Base-by-base conservation (phyloP, 1,140 invertebrate species). In the Hyles vespertilio region DNA sequence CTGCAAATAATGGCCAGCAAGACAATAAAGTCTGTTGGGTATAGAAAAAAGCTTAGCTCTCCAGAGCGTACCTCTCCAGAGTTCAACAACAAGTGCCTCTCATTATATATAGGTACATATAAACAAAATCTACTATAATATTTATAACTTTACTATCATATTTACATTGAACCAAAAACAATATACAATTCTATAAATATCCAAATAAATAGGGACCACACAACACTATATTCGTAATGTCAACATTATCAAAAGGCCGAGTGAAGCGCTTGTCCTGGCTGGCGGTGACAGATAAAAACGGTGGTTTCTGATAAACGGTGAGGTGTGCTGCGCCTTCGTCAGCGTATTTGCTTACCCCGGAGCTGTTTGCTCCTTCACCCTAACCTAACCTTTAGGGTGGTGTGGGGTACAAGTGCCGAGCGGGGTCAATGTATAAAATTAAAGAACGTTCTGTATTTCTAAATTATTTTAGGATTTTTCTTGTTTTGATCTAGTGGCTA, bases 331-430 rank as follows among this genome's bases (percentile, higher is more conserved):
- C 73, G 67, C 70, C 84, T 81, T 79, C 77, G 77, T 87, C 84
- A 87, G 80, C 81, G 72, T 87, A 84, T 86, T 86, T 84, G 70
- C 83, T 74, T 75, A 78, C 80, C 83, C 79, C 64, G 67, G 61
- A 81, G 79, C 81, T 84, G 80, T 87, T 86, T 86, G 80, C 77
- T 80, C 70, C 75, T 78, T 79, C 74, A 78, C 82, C 80, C 79
- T 77, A 79, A 81, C 78, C 72, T 79, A 83, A 81, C 77, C 74
- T 76, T 72, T 60, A 59, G 58, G 61, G 57, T 49, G 33, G 40
- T 58, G 7, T 51, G 77, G 76, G 61, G 55, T 32, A 69, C 12
- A 61, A 56, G 57, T 32, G 49, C 9, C 50, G 52, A 56, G 62
- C 43, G 63, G 43, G 12, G 7, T 22, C 5, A 48, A 10, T 48